Evolutionary conservation across 2,888 invertebrate species (phyloP).

Genomic region (Drosophila vallismaia): DNA sequence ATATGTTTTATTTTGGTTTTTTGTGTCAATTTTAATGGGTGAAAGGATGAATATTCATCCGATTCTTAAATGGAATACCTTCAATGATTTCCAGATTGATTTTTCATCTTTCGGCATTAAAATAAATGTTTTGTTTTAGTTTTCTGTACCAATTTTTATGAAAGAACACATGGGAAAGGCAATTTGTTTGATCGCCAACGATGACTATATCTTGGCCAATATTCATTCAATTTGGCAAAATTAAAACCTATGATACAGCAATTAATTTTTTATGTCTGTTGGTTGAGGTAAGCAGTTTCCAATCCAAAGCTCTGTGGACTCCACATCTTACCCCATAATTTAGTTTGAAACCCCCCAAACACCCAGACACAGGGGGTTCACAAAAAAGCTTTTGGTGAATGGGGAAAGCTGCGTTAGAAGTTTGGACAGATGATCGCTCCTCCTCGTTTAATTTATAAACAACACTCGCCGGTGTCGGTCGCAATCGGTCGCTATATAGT

Average conservation of each 20-base stretch:
- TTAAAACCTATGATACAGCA: neutral
- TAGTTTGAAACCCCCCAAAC: neutral
- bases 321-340: neutral
- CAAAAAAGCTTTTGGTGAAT: constrained; percentile 46
- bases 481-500: constrained; percentile 7
- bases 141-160: no score
- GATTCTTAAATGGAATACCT: no score
- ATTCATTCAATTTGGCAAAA: neutral
- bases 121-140: no score
- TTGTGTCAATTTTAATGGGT: no score
- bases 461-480: constrained; percentile 57
- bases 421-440: constrained; percentile 59
- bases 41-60: no score
- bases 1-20: no score
- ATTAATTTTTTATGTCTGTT: neutral
- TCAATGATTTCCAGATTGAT: no score
- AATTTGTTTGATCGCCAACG: no score
- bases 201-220: no score
- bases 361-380: neutral
- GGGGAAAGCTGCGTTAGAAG: constrained; percentile 46
- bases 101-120: no score
- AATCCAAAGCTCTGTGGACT: constrained; percentile 7
- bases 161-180: no score
- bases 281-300: neutral
- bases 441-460: constrained; percentile 68